Conservation (phyloP, 2,113 vertebrate genomes). For the Penelope pileata region DNA sequence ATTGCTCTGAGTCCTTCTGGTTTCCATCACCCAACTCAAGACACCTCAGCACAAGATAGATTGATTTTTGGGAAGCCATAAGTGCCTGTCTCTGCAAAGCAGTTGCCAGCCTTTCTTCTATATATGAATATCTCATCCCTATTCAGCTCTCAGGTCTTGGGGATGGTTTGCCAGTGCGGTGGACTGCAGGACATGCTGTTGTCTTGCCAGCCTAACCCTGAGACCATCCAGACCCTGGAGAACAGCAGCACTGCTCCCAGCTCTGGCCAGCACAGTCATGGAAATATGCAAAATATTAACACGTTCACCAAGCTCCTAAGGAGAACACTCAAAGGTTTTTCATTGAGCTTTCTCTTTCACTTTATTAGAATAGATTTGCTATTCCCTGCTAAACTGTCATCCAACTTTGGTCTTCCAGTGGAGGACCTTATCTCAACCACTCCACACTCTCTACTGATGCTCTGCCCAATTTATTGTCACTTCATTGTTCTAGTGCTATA, state of each 20-base stretch:
- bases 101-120: no score
- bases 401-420: not conserved
- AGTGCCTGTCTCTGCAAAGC: not conserved
- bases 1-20: not conserved
- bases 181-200: no score
- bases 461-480: not conserved
- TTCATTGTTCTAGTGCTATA: not conserved
- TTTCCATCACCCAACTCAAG: not conserved
- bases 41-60: not conserved
- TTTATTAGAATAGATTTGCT: not conserved
- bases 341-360: not conserved
- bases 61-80: fast-evolving
- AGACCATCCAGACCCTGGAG: not conserved
- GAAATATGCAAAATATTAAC: not conserved
- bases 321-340: not conserved
- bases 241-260: not conserved
- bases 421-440: not conserved
- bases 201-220: not conserved
- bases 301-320: not conserved
- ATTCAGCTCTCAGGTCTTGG: not conserved
- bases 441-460: not conserved
- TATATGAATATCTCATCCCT: not conserved
- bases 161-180: not conserved
- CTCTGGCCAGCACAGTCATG: not conserved
- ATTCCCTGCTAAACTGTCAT: not conserved